These are phyloP conservation scores for Tipula helvola DNA, from an alignment of 2,888 invertebrate species.

Conservation along the genomic window DNA sequence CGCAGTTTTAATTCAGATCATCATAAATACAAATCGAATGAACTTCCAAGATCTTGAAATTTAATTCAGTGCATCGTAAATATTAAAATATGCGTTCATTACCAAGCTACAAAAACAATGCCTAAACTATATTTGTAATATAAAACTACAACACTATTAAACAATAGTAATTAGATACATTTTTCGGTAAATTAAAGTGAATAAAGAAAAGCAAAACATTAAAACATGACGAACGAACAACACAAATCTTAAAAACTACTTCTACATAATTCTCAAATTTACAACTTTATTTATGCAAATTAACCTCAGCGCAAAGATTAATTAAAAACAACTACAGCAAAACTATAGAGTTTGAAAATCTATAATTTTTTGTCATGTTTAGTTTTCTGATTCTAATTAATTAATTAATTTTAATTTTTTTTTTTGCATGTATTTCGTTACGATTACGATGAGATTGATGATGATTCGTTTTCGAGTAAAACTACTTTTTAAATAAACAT, in stretches of 20 bases:
- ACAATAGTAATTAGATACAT: not conserved
- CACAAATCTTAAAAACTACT: not conserved
- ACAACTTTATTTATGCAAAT: not conserved
- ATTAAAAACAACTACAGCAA: not conserved
- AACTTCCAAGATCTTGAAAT: no score
- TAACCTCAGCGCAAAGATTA: not conserved
- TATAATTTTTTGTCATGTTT: not conserved
- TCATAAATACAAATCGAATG: no score
- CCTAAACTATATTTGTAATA: not conserved
- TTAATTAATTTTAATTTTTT: not conserved
- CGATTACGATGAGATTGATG: not conserved
- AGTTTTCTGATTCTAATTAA: not conserved
- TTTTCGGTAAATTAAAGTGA: not conserved
- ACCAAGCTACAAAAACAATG: no score
- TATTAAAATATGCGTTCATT: no score
- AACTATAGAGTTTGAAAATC: not conserved
- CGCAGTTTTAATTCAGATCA: no score
- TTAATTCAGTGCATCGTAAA: no score
- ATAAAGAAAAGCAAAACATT: not conserved
- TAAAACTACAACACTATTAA: not conserved
- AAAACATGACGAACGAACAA: not conserved
- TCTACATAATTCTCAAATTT: not conserved
- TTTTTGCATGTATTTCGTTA: not conserved
- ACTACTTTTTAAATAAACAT: not conserved
- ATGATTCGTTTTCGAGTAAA: not conserved